Evolutionary conservation across 1,140 invertebrate species (phyloP).

Genomic region (Zaprionus lachaisei): DNA sequence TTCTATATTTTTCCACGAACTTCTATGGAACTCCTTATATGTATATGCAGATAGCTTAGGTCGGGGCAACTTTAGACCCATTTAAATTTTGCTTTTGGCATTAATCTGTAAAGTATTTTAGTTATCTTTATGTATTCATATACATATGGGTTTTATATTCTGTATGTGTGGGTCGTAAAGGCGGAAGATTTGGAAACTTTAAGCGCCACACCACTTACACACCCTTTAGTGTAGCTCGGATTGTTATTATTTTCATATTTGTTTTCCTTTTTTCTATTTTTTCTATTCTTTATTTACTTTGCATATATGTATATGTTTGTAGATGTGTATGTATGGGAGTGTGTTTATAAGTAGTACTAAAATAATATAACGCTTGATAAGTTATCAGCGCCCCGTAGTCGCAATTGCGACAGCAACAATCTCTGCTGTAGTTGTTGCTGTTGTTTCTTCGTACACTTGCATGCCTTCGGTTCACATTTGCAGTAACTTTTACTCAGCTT

Average conservation of each 20-base stretch:
- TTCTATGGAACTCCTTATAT: conserved; percentile 8
- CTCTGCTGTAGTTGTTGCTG: conserved; percentile 46
- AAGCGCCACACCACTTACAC: conserved; percentile 15
- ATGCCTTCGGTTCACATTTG: conserved; percentile 63
- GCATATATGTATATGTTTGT: neutral
- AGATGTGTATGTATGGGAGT: neutral
- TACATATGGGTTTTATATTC: neutral
- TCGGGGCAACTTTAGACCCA: conserved; percentile 3
- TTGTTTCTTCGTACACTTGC: conserved; percentile 59
- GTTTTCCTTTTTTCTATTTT: conserved; percentile 19
- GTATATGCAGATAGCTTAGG: conserved; percentile 23
- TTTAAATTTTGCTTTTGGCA: conserved; percentile 25
- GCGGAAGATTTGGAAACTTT: conserved; percentile 8
- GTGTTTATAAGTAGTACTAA: conserved; percentile 41
- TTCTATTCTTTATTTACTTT: conserved; percentile 25
- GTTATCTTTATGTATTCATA: conserved; percentile 25
- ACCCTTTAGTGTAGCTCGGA: conserved; percentile 1
- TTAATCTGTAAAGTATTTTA: conserved; percentile 17
- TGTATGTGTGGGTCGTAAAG: conserved; percentile 5
- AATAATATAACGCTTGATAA: conserved; percentile 77
- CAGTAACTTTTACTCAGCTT: conserved; percentile 53
- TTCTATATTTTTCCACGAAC: conserved; percentile 12
- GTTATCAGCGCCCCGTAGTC: conserved; percentile 65
- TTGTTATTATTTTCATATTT: conserved; percentile 21
- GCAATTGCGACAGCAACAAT: conserved; percentile 64